Conservation (phyloP, 2,113 vertebrate genomes). For the Lampris incognitus region DNA sequence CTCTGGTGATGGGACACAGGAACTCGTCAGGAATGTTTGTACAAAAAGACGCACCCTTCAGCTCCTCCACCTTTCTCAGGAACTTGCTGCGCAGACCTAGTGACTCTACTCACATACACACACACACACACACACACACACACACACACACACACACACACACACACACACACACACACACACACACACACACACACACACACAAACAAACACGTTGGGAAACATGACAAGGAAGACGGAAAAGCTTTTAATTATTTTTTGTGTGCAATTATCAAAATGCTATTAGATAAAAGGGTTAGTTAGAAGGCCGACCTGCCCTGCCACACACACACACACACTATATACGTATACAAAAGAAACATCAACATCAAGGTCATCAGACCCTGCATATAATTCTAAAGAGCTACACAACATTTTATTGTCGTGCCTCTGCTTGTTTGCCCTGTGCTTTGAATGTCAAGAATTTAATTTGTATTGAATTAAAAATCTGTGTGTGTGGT, state of each 20-base stretch:
- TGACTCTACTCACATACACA: conserved; percentile 83
- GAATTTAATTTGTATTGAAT: too few relatives aligned
- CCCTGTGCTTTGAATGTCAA: neutral
- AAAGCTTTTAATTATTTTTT: neutral
- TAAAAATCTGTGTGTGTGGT: too few relatives aligned
- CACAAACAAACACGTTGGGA: neutral
- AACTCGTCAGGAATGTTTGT: conserved; percentile 91
- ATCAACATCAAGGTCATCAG: conserved; percentile 23
- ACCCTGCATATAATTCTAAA: too few relatives aligned
- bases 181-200: neutral
- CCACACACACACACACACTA: conserved; percentile 1
- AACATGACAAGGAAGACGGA: conserved; percentile 6
- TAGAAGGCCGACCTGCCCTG: conserved; percentile 11
- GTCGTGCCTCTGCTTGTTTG: conserved; percentile 24
- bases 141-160: neutral
- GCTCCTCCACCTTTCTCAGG: conserved; percentile 88
- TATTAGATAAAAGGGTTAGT: neutral
- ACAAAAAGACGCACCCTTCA: conserved; percentile 79
- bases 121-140: conserved; percentile 2
- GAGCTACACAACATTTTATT: too few relatives aligned
- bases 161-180: neutral
- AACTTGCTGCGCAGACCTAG: conserved; percentile 89
- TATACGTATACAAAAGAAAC: neutral
- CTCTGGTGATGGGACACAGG: conserved; percentile 94
- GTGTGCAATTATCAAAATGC: conserved; percentile 8